Base-by-base conservation (phyloP, 2,888 invertebrate species). In the Drosophila mulleri region DNA sequence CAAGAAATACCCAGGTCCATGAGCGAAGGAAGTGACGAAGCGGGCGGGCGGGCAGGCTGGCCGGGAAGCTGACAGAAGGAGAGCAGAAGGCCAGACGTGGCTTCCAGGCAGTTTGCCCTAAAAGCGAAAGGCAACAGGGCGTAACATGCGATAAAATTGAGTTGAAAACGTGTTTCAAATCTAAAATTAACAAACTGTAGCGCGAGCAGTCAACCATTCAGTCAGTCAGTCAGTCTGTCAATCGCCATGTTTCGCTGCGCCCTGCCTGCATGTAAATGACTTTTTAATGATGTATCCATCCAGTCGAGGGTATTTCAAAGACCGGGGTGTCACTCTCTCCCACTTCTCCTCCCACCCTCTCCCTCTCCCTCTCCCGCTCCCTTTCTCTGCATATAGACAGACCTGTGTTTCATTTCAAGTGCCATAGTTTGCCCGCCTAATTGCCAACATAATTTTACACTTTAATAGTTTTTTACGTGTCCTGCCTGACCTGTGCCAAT, bases 131-230 rank as follows among this genome's bases (percentile, higher is more conserved):
- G 83, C 91, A 92, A 78, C 91, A 91, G 89, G 87, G 91, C 91
- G 88, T 90, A 91, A 91, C 91, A 90, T 90, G 91, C 92, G 91
- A 91, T 91, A 92, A 91, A 91, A 91, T 92, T 91, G 90, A 91
- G 88, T 85, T 78, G 84, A 78, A 88, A 89, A 91, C 91, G 91
- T 91, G 92, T 91, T 83, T 88, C 80, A 91, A 91, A 92, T 92
- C 88, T 78, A 64, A 90, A 90, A 91, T 91, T 90, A 90, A 90
- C 87, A 75, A 86, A 83, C 90, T 73, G 82, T 60, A 66, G 62
- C 53, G 59, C 67, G 68, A 73, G 45, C 68, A 65, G 62, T 52
- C 62, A 75, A 69, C 61, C 79, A 73, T 42, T 53, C 72, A 68
- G 64, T 57, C 69, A 50, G 45, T 52, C 44, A 61, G 59, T 72